Evolutionary conservation across 2,888 invertebrate species (phyloP).

Genomic region (Drosophila algonquin): DNA sequence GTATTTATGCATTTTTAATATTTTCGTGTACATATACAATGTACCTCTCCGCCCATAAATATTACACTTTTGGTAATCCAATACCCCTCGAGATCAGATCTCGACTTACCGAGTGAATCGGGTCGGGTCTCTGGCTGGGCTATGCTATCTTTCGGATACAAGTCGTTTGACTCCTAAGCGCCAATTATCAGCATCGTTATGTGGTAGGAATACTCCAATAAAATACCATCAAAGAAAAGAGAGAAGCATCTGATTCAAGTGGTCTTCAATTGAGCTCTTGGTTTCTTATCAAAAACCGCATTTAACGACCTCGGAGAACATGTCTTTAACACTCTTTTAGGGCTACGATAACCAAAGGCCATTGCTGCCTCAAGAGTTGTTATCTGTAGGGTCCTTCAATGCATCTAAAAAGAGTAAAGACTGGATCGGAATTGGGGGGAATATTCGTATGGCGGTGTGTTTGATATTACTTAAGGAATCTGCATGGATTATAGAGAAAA

Average conservation of each 20-base stretch:
- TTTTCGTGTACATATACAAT: slow-evolving; percentile 42
- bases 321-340: slow-evolving; percentile 72
- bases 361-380: slow-evolving; percentile 3
- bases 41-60: slow-evolving; percentile 26
- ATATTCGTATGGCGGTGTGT: neutral
- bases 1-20: slow-evolving; percentile 76
- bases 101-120: slow-evolving; percentile 14
- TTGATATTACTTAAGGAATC: neutral
- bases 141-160: slow-evolving; percentile 35
- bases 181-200: slow-evolving; percentile 79
- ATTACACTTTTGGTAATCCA: slow-evolving; percentile 49
- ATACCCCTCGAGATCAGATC: slow-evolving; percentile 45
- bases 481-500: too few species aligned
- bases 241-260: slow-evolving; percentile 56
- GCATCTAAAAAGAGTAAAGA: neutral
- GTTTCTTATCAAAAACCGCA: slow-evolving; percentile 55
- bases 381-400: slow-evolving; percentile 16
- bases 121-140: neutral
- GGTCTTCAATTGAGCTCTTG: slow-evolving; percentile 36
- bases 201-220: slow-evolving; percentile 61
- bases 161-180: slow-evolving; percentile 30
- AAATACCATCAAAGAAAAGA: slow-evolving; percentile 32
- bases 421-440: neutral
- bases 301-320: slow-evolving; percentile 49
- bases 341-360: slow-evolving; percentile 25